phyloP scores from a whole-genome alignment of 2,797 vertebrate genomes.

The Cheirogaleus major region DNA sequence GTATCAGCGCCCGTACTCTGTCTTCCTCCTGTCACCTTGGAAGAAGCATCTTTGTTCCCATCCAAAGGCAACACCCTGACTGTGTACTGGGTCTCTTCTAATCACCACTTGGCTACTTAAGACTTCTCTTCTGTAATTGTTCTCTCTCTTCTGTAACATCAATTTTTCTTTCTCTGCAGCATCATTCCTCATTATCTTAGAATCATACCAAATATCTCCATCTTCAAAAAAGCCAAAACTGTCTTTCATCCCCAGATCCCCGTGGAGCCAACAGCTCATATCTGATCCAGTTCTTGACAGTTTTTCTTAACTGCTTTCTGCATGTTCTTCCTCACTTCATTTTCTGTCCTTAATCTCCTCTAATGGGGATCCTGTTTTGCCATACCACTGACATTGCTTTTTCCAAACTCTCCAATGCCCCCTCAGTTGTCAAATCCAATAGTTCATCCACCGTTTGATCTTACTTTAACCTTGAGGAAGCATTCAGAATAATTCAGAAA shows the following conservation, averaged over 20 bases:
- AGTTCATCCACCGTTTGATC: background rate
- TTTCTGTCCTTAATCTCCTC: background rate
- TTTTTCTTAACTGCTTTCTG: background rate
- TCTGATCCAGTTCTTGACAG: background rate
- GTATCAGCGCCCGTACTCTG: background rate
- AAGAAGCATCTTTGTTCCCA: background rate
- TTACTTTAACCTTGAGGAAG: background rate
- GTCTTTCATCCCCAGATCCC: background rate
- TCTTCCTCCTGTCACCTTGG: background rate
- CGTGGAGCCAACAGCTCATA: background rate
- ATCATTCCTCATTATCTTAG: background rate
- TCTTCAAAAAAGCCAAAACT: background rate
- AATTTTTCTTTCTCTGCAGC: background rate
- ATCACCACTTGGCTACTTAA: background rate
- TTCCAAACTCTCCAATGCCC: background rate
- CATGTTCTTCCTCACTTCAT: background rate
- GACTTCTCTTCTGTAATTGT: background rate
- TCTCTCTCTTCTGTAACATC: background rate
- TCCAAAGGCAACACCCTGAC: background rate
- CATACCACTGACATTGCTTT: background rate
- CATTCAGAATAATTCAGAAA: background rate
- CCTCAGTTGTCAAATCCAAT: background rate
- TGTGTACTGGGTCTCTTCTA: background rate
- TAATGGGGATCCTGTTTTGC: background rate
- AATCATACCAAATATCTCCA: background rate